Base-by-base conservation (phyloP, 1,140 invertebrate genomes). In the Papilio machaon region DNA sequence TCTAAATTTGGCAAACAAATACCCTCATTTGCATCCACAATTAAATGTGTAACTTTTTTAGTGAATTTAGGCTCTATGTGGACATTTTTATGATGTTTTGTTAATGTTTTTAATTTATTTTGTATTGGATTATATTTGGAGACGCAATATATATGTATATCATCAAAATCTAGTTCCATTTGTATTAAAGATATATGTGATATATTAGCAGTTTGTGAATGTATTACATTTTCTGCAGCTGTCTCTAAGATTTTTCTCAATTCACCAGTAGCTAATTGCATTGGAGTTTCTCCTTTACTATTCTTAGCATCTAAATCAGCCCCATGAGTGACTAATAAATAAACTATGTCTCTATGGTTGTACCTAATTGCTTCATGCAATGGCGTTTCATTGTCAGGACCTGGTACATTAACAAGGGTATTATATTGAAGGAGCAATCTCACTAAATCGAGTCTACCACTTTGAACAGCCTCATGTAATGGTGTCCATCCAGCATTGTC, bases 401-500 rank as follows among this genome's bases (percentile, higher is more conserved):
- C 97, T 2, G 96, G 96, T 1, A 95, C 95, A 90, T 97, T 95
- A 11, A 97, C 95, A 35, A 95, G 88, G 2, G 97, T 96, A 47
- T 97, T 97, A 86, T 95, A 92, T 81, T 96, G 91, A 58, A 97
- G 86, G 30, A 98, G 90, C 11, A 96, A 77, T 70, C 95, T 90
- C 1, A 96, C 96, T 73, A 97, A 95, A 43, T 95, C 93, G 15
- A 94, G 84, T 80, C 95, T 92, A 4, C 96, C 96, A 89, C 95
- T 95, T 86, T 95, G 96, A 6, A 96, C 96, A 15, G 96, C 96
- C 92, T 98, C 97, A 94, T 97, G 97, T 93, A 97, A 86, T 38
- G 97, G 97, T 19, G 97, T 97, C 96, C 97, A 98, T 49, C 96
- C 96, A 46, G 97, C 97, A 91, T 97, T 95, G 86, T 98, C 97